Percentiles rank a stretch among this genome's conserved stretches.
These are phyloP conservation scores for Melitaea athalia DNA, from an alignment of 2,888 invertebrate species.

Conservation along the genomic window DNA sequence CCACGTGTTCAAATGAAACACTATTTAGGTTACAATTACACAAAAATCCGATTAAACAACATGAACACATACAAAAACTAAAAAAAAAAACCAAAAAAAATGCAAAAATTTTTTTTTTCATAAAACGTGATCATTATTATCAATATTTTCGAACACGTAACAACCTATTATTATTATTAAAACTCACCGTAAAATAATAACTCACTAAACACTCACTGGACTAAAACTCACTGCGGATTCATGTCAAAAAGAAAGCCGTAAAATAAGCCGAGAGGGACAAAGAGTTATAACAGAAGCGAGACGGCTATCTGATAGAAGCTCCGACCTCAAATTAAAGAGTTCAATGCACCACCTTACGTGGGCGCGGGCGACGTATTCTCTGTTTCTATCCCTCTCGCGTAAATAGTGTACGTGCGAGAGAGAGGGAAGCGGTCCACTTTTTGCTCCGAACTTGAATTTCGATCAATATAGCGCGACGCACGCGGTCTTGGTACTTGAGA, in stretches of 20 bases:
- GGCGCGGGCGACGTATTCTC: conserved; percentile 66
- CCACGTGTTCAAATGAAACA: too few relatives aligned
- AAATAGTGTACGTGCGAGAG: conserved; percentile 45
- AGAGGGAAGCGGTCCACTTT: conserved; percentile 67
- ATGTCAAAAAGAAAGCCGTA: conserved; percentile 20
- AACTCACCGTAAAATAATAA: background rate
- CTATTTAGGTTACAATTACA: too few relatives aligned
- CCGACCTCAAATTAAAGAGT: conserved; percentile 58
- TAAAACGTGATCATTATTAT: too few relatives aligned
- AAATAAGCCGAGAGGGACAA: conserved; percentile 48
- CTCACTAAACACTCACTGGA: background rate
- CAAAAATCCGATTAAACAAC: too few relatives aligned
- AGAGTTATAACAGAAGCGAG: conserved; percentile 49
- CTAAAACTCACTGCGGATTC: background rate
- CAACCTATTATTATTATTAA: background rate
- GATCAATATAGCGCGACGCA: conserved; percentile 67
- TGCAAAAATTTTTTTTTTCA: too few relatives aligned
- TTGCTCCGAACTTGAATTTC: conserved; percentile 76
- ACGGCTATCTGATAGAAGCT: conserved; percentile 53
- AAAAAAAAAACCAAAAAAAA: too few relatives aligned
- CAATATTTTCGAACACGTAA: too few relatives aligned
- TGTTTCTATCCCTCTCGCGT: conserved; percentile 51
- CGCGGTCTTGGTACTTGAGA: conserved; percentile 61
- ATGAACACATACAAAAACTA: too few relatives aligned
- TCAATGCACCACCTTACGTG: conserved; percentile 76